These are phyloP conservation scores for Gila orcuttii DNA, from an alignment of 2,113 vertebrate species.

Conservation along the genomic window DNA sequence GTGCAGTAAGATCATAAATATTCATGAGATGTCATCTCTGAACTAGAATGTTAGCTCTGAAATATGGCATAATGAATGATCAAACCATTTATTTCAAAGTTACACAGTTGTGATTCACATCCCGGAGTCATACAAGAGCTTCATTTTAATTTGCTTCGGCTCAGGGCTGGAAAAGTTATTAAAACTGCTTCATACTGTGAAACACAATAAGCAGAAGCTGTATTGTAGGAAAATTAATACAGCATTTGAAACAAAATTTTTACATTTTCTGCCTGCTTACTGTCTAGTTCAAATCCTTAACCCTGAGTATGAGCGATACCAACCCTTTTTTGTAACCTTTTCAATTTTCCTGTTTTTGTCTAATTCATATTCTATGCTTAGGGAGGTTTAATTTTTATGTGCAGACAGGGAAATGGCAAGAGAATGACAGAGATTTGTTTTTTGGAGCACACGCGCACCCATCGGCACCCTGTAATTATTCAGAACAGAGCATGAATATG, in stretches of 20 bases:
- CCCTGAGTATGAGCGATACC: neutral
- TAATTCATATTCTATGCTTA: constrained; percentile 5
- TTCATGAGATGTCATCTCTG: neutral
- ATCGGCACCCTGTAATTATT: constrained; percentile 70
- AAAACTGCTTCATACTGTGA: neutral
- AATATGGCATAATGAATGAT: constrained; percentile 8
- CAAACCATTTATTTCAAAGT: neutral
- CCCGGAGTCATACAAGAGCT: neutral
- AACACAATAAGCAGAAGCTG: no score
- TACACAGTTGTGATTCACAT: neutral
- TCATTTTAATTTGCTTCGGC: neutral
- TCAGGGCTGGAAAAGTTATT: neutral
- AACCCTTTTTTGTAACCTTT: neutral
- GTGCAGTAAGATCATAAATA: constrained; percentile 87
- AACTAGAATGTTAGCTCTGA: neutral
- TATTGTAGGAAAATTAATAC: no score
- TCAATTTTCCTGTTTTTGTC: neutral
- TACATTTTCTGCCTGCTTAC: neutral
- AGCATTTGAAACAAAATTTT: neutral
- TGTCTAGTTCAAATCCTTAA: neutral
- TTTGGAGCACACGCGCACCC: constrained; percentile 55
- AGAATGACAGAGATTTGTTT: constrained; percentile 42
- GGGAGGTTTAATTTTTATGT: constrained; percentile 2
- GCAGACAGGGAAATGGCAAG: neutral
- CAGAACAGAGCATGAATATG: constrained; percentile 75